These are phyloP conservation scores for Euura lappo DNA, from an alignment of 1,140 invertebrate genomes.

Conservation along the genomic window DNA sequence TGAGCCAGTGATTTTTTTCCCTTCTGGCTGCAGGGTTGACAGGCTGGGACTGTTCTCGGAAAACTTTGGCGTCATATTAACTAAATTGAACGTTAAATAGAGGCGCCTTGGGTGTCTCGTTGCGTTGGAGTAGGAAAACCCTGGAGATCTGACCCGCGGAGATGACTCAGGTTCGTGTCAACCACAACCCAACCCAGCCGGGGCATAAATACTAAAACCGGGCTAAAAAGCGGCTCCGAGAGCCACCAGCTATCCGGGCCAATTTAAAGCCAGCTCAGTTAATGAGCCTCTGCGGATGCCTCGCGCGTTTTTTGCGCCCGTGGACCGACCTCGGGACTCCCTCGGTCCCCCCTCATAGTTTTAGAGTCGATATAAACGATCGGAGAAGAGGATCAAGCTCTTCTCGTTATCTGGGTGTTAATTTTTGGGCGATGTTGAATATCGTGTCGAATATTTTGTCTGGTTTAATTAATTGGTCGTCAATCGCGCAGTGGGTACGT, in stretches of 20 bases:
- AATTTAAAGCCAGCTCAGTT: constrained; percentile 5
- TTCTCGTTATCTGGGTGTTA: no score
- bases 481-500: not conserved
- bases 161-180: constrained; percentile 2
- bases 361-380: not conserved
- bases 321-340: not conserved
- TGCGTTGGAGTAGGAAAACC: no score
- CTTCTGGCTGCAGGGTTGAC: not conserved
- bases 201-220: not conserved
- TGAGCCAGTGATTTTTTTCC: not conserved
- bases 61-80: constrained; percentile 2
- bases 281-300: constrained; percentile 32
- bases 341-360: not conserved
- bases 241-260: constrained; percentile 1
- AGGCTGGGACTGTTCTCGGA: not conserved
- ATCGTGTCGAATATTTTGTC: not conserved
- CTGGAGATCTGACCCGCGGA: not conserved
- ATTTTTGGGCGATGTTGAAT: no score
- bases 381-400: no score
- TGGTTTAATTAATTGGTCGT: not conserved
- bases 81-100: not conserved
- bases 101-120: not conserved
- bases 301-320: constrained; percentile 30
- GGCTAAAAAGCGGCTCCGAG: not conserved
- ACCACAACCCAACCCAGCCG: not conserved